Base-by-base conservation (phyloP, 2,888 invertebrate species). In the Myopa testacea region DNA sequence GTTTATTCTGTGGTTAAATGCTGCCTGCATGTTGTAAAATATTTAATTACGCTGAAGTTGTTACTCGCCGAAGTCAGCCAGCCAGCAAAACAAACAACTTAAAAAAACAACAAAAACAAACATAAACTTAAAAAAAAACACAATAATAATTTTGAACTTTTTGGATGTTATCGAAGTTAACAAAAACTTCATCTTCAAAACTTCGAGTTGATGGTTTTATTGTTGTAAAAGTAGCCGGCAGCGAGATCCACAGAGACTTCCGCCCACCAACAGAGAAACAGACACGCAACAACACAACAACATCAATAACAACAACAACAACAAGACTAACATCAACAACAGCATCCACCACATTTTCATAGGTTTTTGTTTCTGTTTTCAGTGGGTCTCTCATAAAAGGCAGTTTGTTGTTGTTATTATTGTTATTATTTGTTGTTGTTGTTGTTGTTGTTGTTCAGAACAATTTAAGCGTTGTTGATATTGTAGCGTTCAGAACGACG, bases 31-130 rank as follows among this genome's bases (percentile, higher is more conserved):
- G 38, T 65, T 37, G 14, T 70, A 70, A 70, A 75, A 75, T 75
- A 75, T 75, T 75, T 75, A 75, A 75, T 75, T 75, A 75, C 52
- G 65, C 60, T 60, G 55, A 67, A 75, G 55, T 52, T 75, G 50
- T 75, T 65, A 52, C 74, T 65, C n/a, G 60, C 38, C 34, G 6
- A 38, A 65, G 34, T 4, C 58, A 58, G 5, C 5, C 14, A 58
- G 58, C 58, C 58, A 5, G 58, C 8, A 58, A 38, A 38, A 67
- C n/a, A 14, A 40, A 37, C n/a, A 26, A n/a, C 8, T 8, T 26
- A 19, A 62, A n/a, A 62, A 7, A 26, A n/a, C 14, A 58, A 58
- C 58, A 50, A 50, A 4, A 40, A 40, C n/a, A 62, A 62, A 19
- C 26, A 62, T 1, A 62, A 19, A 62, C 19, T 10, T n/a, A 62